phyloP scores from a whole-genome alignment of 1,140 invertebrate species.

The Antheraea mylitta region DNA sequence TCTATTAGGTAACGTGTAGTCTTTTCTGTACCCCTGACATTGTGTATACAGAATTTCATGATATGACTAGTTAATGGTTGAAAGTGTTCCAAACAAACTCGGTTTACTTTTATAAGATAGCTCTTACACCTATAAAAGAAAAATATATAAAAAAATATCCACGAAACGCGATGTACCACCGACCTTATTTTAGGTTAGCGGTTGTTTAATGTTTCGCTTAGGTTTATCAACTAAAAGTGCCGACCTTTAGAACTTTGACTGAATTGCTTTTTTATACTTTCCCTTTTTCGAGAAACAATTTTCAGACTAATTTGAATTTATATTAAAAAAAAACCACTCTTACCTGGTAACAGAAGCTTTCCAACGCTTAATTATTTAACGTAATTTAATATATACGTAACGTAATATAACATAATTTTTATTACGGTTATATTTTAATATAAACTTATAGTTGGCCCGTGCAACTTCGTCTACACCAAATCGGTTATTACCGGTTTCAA shows the following conservation, averaged over 20 bases:
- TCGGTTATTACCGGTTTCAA: too few relatives aligned
- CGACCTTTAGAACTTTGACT: slow-evolving; percentile 2
- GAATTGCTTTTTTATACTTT: slow-evolving; percentile 5
- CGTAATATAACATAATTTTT: too few relatives aligned
- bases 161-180: background rate
- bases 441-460: too few relatives aligned
- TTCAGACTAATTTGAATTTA: slow-evolving; percentile 5
- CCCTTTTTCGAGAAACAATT: background rate
- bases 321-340: background rate
- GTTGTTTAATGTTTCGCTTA: slow-evolving; percentile 4
- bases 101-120: background rate
- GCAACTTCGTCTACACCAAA: too few relatives aligned
- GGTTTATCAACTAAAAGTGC: slow-evolving; percentile 2
- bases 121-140: background rate
- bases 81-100: too few relatives aligned
- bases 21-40: too few relatives aligned
- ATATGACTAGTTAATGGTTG: too few relatives aligned
- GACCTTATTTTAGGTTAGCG: background rate
- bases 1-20: too few relatives aligned
- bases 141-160: background rate
- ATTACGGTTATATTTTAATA: too few relatives aligned
- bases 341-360: background rate
- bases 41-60: too few relatives aligned
- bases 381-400: background rate
- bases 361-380: background rate